Conservation (phyloP, 1,140 invertebrate species). For the Apocrypta bakeri region DNA sequence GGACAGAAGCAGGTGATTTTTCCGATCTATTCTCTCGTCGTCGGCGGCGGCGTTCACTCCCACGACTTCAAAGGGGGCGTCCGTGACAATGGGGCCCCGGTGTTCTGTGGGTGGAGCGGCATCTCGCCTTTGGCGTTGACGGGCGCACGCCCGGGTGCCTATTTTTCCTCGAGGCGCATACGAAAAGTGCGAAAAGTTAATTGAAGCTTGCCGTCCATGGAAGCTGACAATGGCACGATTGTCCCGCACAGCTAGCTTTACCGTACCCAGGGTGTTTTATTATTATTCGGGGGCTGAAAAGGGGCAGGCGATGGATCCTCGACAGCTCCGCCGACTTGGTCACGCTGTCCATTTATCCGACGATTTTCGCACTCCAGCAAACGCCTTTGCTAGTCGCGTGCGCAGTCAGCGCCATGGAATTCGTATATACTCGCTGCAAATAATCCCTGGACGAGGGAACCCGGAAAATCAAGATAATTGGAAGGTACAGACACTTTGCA, state of each 20-base stretch:
- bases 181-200: constrained; percentile 51
- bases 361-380: constrained; percentile 1
- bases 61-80: constrained; percentile 50
- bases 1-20: constrained; percentile 7
- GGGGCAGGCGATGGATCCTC: constrained; percentile 14
- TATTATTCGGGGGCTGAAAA: constrained; percentile 2
- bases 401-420: constrained; percentile 2
- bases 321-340: constrained; percentile 6
- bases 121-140: constrained; percentile 54
- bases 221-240: constrained; percentile 24
- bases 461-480: constrained; percentile 7
- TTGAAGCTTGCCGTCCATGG: constrained; percentile 36
- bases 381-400: not conserved
- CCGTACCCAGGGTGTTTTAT: constrained; percentile 41
- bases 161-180: constrained; percentile 6
- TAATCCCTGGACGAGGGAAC: not conserved
- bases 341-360: not conserved
- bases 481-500: not conserved
- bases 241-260: not conserved
- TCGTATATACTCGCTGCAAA: not conserved
- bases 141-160: constrained; percentile 57
- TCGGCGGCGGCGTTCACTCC: constrained; percentile 32
- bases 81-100: not conserved
- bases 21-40: not conserved
- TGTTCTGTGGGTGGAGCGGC: constrained; percentile 32